Conservation (phyloP, 1,140 invertebrate genomes). For the Magallana angulata region DNA sequence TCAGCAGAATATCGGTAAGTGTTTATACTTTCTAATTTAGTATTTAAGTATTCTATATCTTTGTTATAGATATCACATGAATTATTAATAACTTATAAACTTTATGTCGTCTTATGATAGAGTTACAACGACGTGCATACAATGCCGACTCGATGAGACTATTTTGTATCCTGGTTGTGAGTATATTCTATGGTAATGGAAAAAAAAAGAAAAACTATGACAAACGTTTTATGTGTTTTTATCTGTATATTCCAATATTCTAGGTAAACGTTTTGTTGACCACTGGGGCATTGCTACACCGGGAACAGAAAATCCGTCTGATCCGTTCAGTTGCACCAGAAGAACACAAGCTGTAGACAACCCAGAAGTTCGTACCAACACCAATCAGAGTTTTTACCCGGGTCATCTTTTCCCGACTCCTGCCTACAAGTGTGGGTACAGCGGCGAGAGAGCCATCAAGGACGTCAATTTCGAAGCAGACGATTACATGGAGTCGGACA, state of each 20-base stretch:
- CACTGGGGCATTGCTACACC: conserved; percentile 9
- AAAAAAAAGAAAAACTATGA: too few species aligned
- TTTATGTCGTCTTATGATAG: too few species aligned
- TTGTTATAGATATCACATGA: too few species aligned
- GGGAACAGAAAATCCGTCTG: neutral
- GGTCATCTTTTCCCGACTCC: neutral
- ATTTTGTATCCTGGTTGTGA: too few species aligned
- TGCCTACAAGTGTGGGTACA: conserved; percentile 42
- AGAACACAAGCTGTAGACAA: neutral
- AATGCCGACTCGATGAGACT: too few species aligned
- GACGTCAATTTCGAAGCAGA: conserved; percentile 25
- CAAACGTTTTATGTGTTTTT: too few species aligned
- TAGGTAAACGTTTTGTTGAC: neutral
- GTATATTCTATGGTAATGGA: too few species aligned
- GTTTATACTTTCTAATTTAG: too few species aligned
- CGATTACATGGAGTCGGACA: neutral
- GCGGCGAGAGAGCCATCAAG: neutral
- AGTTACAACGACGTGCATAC: too few species aligned
- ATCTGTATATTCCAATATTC: too few species aligned
- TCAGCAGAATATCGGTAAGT: conserved; percentile 58
- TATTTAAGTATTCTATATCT: too few species aligned
- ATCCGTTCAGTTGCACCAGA: neutral
- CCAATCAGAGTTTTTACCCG: neutral
- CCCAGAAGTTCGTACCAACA: neutral
- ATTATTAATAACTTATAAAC: too few species aligned